These are phyloP conservation scores for Drosophila recens DNA, from an alignment of 2,888 invertebrate genomes.

Conservation along the genomic window DNA sequence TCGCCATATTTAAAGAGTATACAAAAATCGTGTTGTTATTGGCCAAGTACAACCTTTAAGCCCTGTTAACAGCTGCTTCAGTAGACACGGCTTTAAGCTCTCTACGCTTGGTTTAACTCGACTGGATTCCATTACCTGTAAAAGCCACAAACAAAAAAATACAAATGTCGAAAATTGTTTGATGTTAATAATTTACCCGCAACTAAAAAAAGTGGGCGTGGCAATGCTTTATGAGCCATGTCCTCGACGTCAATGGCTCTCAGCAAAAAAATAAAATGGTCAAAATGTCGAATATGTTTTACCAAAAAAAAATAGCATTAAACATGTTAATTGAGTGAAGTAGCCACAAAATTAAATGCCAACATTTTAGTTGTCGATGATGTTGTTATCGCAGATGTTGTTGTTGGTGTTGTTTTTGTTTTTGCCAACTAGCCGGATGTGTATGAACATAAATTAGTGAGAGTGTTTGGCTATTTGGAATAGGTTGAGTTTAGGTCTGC, in stretches of 20 bases:
- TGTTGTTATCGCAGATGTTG: conserved; percentile 16
- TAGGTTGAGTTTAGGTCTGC: not conserved
- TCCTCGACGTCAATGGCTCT: conserved; percentile 1
- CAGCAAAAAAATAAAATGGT: not conserved
- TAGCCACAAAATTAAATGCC: conserved; percentile 16
- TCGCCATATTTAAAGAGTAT: not conserved
- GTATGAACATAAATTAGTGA: conserved; percentile 52
- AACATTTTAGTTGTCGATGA: conserved; percentile 10
- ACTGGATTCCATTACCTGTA: conserved; percentile 60
- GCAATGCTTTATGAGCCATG: conserved; percentile 17
- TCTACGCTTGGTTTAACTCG: conserved; percentile 50
- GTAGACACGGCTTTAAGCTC: conserved; percentile 5
- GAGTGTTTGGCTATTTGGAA: conserved; percentile 5
- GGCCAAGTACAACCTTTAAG: not conserved
- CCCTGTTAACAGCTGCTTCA: conserved; percentile 9
- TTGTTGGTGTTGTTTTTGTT: conserved; percentile 14
- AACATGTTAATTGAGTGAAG: conserved; percentile 43
- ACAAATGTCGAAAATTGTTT: conserved; percentile 37
- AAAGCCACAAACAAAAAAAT: conserved; percentile 24
- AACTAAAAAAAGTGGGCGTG: conserved; percentile 32
- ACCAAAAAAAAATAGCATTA: conserved; percentile 26
- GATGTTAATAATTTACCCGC: conserved; percentile 61
- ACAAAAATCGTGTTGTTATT: not conserved
- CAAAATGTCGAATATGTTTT: conserved; percentile 4
- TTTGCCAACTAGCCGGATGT: conserved; percentile 43